A percentile compares a stretch with the other conserved stretches of the same genome.
Evolutionary conservation across 2,797 vertebrate species (phyloP).

Genomic region (Sus cebifrons): DNA sequence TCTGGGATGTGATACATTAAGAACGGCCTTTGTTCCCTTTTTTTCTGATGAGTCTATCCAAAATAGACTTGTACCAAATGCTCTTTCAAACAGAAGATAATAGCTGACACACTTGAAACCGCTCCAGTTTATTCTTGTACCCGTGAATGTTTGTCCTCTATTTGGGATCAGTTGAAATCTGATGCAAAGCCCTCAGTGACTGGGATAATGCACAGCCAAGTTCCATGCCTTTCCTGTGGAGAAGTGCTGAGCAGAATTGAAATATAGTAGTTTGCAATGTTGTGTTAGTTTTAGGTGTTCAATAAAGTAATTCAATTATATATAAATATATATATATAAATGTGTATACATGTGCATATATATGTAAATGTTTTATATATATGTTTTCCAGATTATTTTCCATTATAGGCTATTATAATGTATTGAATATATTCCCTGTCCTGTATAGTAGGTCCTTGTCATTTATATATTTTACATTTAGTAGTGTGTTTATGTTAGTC

Average conservation of each 20-base stretch:
- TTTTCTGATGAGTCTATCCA: not conserved
- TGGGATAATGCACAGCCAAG: not conserved
- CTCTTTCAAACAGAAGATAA: conserved; percentile 53
- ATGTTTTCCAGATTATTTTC: not conserved
- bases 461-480: not conserved
- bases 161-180: not conserved
- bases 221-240: not conserved
- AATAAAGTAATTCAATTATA: not conserved
- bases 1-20: not conserved
- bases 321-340: not conserved
- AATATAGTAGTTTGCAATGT: not conserved
- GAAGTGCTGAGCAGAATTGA: not conserved
- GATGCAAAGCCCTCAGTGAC: not conserved
- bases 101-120: not conserved
- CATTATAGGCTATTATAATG: not conserved
- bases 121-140: not conserved
- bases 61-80: conserved; percentile 10
- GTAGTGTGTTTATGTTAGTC: not conserved
- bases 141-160: not conserved
- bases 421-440: not conserved
- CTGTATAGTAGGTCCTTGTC: not conserved
- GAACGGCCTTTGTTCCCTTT: not conserved
- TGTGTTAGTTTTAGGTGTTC: too few species aligned
- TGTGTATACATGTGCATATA: not conserved
- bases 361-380: not conserved